Evolutionary conservation across 2,888 invertebrate genomes (phyloP).

Genomic region (Oeneis ivallda): DNA sequence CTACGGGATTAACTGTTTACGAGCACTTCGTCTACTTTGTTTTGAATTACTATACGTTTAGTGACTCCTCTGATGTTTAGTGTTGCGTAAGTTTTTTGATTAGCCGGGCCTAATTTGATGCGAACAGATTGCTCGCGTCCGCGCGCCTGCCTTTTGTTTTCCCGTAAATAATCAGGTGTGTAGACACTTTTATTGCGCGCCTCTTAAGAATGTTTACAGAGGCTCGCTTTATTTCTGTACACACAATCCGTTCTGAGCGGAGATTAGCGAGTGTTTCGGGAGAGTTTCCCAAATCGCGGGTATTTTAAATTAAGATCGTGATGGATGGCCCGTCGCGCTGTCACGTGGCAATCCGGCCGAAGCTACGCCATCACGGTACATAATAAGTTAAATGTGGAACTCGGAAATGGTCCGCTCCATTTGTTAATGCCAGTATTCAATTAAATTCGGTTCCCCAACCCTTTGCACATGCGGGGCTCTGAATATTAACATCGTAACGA

Average conservation of each 20-base stretch:
- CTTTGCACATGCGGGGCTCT: conserved; percentile 68
- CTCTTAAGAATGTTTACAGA: conserved; percentile 60
- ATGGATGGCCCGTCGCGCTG: conserved; percentile 76
- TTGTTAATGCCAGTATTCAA: conserved; percentile 81
- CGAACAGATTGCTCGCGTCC: conserved; percentile 35
- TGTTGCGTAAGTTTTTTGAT: conserved; percentile 55
- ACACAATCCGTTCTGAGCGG: conserved; percentile 59
- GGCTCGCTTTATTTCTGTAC: conserved; percentile 60
- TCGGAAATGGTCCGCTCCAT: conserved; percentile 75
- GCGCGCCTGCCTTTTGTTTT: conserved; percentile 51
- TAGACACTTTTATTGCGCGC: conserved; percentile 57
- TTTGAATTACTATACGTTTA: conserved; percentile 63
- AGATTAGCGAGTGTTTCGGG: conserved; percentile 68
- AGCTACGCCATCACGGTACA: conserved; percentile 69
- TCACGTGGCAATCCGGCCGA: conserved; percentile 67
- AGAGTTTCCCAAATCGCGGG: conserved; percentile 72
- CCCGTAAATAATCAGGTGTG: conserved; percentile 48
- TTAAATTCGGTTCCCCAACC: conserved; percentile 76
- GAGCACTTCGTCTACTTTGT: conserved; percentile 75
- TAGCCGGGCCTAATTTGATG: conserved; percentile 51
- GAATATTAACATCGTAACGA: conserved; percentile 63
- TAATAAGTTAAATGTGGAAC: conserved; percentile 78
- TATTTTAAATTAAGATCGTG: conserved; percentile 79
- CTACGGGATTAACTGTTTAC: conserved; percentile 74
- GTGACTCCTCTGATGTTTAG: conserved; percentile 52